These are phyloP conservation scores for Phyllopteryx taeniolatus DNA, from an alignment of 2,113 vertebrate species.

Conservation along the genomic window DNA sequence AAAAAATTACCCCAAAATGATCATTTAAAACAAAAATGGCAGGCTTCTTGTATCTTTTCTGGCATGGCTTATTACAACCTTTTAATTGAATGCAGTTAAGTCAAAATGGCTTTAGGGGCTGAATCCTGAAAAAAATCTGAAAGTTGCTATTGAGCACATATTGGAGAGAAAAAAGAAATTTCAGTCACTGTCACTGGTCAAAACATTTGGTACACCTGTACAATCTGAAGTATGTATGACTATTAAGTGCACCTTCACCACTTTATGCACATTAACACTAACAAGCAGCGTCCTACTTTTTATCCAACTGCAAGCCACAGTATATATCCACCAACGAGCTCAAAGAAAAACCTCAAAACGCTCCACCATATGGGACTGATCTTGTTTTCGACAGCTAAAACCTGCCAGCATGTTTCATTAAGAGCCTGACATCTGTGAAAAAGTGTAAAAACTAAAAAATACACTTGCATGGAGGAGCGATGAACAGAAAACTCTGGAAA, in stretches of 20 bases:
- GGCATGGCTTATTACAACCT: too few species aligned
- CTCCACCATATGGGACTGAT: conserved; percentile 32
- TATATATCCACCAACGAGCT: not conserved
- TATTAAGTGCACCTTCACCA: not conserved
- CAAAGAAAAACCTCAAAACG: not conserved
- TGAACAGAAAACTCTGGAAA: conserved; percentile 23
- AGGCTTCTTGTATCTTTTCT: not conserved
- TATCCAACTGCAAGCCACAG: not conserved
- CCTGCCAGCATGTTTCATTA: conserved; percentile 49
- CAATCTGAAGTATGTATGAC: not conserved
- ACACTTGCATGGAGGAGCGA: conserved; percentile 24
- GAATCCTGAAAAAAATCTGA: not conserved
- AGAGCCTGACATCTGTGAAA: conserved; percentile 31
- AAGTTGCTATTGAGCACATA: not conserved
- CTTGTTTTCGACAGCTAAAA: conserved; percentile 45
- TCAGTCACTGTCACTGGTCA: too few species aligned
- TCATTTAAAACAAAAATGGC: not conserved
- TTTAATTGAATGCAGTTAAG: not conserved
- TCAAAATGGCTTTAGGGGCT: not conserved
- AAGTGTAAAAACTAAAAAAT: conserved; percentile 1
- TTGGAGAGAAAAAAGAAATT: too few species aligned
- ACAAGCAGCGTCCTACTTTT: not conserved
- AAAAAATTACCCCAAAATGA: not conserved
- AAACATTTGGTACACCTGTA: not conserved
- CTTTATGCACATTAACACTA: not conserved